Evolutionary conservation across 1,140 invertebrate genomes (phyloP).

Genomic region (Brachionus koreanus): DNA sequence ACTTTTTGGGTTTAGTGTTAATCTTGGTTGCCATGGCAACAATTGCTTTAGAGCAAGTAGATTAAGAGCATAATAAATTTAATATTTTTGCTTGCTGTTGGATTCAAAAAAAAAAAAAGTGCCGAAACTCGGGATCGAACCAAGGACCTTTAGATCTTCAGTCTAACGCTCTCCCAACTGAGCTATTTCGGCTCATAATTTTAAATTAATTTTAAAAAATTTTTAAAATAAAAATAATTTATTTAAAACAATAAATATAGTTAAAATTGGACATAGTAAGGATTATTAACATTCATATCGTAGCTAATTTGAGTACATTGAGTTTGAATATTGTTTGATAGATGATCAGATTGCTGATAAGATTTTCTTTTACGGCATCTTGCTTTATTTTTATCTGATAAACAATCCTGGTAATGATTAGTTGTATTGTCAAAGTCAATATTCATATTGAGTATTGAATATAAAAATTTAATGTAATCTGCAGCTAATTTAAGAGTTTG

Average conservation of each 20-base stretch:
- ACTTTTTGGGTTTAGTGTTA: neutral
- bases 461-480: conserved; percentile 46
- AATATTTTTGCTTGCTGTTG: neutral
- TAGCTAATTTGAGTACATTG: neutral
- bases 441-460: conserved; percentile 16
- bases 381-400: neutral
- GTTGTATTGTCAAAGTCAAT: neutral
- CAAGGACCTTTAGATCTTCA: conserved; percentile 25
- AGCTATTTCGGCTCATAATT: neutral
- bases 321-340: neutral
- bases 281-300: neutral
- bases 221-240: neutral
- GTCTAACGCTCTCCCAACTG: conserved; percentile 21
- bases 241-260: neutral
- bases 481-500: conserved; percentile 46
- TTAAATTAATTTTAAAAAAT: neutral
- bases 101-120: neutral
- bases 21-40: neutral
- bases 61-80: neutral
- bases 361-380: neutral
- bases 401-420: neutral
- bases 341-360: neutral
- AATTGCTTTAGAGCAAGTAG: neutral
- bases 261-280: neutral
- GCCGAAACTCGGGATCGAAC: conserved; percentile 31